These are phyloP conservation scores for Drosophila azteca DNA, from an alignment of 1,140 invertebrate species.

Conservation along the genomic window DNA sequence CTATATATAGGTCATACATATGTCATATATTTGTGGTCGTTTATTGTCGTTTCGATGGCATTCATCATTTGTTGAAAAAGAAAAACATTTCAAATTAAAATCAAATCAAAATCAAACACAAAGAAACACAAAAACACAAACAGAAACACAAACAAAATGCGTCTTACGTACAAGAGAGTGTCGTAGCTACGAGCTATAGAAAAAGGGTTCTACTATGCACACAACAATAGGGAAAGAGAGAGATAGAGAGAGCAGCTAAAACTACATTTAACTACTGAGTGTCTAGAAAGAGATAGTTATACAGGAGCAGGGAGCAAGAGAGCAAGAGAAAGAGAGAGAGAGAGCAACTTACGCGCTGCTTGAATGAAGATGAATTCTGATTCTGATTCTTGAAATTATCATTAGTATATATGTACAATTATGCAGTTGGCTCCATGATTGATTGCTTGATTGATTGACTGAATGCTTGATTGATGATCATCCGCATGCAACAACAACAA, in stretches of 20 bases:
- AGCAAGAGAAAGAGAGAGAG: constrained; percentile 6
- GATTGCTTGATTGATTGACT: constrained; percentile 24
- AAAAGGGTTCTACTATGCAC: neutral
- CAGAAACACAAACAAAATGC: constrained; percentile 2
- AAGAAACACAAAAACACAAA: constrained; percentile 19
- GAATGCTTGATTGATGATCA: constrained; percentile 26
- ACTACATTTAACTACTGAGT: constrained; percentile 46
- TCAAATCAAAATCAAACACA: constrained; percentile 41
- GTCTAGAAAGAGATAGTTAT: constrained; percentile 2
- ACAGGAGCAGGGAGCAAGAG: constrained; percentile 7
- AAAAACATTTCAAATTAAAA: constrained; percentile 58
- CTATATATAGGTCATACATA: constrained; percentile 39
- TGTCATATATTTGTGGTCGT: neutral
- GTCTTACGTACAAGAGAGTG: constrained; percentile 23
- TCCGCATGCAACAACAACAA: constrained; percentile 62
- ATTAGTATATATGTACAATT: constrained; percentile 67
- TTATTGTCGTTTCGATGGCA: constrained; percentile 21
- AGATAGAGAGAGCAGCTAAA: constrained; percentile 28
- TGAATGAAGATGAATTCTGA: constrained; percentile 20
- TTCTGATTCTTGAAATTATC: constrained; percentile 27
- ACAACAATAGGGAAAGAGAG: constrained; percentile 6
- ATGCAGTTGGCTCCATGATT: constrained; percentile 47
- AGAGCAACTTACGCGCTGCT: constrained; percentile 67
- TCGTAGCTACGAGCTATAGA: neutral
- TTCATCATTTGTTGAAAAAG: constrained; percentile 46